Base-by-base conservation (phyloP, 1,140 invertebrate species). In the Acromyrmex charruanus region DNA sequence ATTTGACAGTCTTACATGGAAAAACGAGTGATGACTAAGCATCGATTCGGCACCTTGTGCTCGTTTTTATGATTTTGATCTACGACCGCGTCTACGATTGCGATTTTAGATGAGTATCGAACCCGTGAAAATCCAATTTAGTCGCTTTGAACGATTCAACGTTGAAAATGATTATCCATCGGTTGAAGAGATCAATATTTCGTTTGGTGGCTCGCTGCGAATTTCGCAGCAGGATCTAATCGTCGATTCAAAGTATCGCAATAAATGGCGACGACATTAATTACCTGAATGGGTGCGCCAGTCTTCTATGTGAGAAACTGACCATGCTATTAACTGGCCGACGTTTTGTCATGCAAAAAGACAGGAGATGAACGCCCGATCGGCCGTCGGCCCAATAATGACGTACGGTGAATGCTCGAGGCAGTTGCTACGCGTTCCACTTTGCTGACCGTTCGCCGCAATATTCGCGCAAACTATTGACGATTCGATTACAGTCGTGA, bases 181-280 rank as follows among this genome's bases (percentile, higher is more conserved):
- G n/a, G 21, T 39, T 1, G 55, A 63, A 82, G 71, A 77, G 63
- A 72, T 63, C 68, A 63, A 69, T 63, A 39, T 75, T 77, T 63
- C 28, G 66, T 63, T 82, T 68, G 7, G 28, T 25, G 28, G 53
- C 39, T 55, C 63, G 35, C 53, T 39, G 39, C 55, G 75, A 77
- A 85, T 85, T 51, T 69, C 86, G 44, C 35, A 63, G 16, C 77
- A 39, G 25, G 14, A n/a, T 84, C 71, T 74, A 77, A 85, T 88
- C 81, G 39, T 65, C 68, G 6, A 35, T 53, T 87, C 59, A 51
- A 81, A 81, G 39, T 69, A 69, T 87, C 65, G 86, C 55, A 49
- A 69, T 71, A 55, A 88, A 66, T 65, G 66, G 87, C 35, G 49
- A 12, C 14, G 51, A n/a, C 28, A 51, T 85, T 88, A 85, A 89